Evolutionary conservation across 2,888 invertebrate species (phyloP), one percentile per base, ranked within the genome.

Genomic region (Thyatira batis): DNA sequence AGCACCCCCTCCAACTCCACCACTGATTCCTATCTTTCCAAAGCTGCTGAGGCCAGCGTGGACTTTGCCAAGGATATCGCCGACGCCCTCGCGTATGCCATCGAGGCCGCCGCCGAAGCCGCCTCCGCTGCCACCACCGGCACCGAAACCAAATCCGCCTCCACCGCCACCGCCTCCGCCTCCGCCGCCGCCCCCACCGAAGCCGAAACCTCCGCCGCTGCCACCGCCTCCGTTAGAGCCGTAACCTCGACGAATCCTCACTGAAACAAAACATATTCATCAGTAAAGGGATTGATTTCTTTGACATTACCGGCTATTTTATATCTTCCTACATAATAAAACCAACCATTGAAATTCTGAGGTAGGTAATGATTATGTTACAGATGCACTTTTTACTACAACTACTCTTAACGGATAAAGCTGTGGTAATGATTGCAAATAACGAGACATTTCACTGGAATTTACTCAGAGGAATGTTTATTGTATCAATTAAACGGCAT

Each of bases 171-270:
- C 71, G 23, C 76, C 68, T 3, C 67, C 66, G 11, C 71, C 73
- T 8, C 73, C 70, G 25, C 76, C 68, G 50, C 59, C 62, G 9
- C 76, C 77, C 1, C 74, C 71, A 0, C 78, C 78, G 10, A 56
- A 58, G 2, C 71, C 70, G 21, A 62, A 63, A 1, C 78, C 79
- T 0, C 69, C 67, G 0, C 76, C 78, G 0, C 74, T 73, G 1
- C 76, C 73, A 13, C 71, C 70, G 2, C 77, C 76, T 1, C 68
- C 68, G 10, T 72, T 69, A 45, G 71, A 66, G 9, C 78, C 77
- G 55, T 82, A 81, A 46, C 87, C 81, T 33, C 88, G 82, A 10
- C 82, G 79, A 11, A 82, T 59, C 70, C 87, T 76, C 54, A 78
- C 89, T 89, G 83, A 45, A 75, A 85, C 60, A 50, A 53, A 59